Evolutionary conservation across 2,113 vertebrate genomes (phyloP).

Genomic region (Melozone crissalis): DNA sequence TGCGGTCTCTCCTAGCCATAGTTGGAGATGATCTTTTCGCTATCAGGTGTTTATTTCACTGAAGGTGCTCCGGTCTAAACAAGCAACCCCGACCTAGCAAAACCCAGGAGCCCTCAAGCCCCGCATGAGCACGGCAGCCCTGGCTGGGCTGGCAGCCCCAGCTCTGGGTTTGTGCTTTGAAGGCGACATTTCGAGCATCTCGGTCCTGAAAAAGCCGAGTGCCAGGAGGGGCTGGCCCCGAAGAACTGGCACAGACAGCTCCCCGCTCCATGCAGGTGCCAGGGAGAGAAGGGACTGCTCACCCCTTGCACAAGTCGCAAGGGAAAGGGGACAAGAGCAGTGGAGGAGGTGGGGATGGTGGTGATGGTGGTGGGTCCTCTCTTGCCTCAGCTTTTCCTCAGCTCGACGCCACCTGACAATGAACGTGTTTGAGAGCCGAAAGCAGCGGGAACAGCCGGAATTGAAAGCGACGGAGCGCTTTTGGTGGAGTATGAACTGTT

Average conservation of each 20-base stretch:
- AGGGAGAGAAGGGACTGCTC: not conserved
- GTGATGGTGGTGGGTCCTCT: not conserved
- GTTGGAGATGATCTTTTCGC: not conserved
- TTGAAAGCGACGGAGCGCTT: not conserved
- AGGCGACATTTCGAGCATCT: not conserved
- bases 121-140: not conserved
- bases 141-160: too few species aligned
- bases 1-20: rapidly evolving
- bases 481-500: not conserved
- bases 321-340: too few species aligned
- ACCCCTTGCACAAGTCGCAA: not conserved
- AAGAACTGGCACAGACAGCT: too few species aligned
- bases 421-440: not conserved
- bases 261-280: too few species aligned
- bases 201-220: not conserved
- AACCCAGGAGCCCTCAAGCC: not conserved
- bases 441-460: not conserved
- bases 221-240: not conserved
- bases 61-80: not conserved
- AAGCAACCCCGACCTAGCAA: too few species aligned
- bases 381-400: not conserved
- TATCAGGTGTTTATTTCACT: not conserved
- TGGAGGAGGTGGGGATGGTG: too few species aligned
- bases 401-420: not conserved
- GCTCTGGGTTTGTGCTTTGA: rapidly evolving